Conservation (phyloP, 2,888 invertebrate species). For the Orthosia incerta region DNA sequence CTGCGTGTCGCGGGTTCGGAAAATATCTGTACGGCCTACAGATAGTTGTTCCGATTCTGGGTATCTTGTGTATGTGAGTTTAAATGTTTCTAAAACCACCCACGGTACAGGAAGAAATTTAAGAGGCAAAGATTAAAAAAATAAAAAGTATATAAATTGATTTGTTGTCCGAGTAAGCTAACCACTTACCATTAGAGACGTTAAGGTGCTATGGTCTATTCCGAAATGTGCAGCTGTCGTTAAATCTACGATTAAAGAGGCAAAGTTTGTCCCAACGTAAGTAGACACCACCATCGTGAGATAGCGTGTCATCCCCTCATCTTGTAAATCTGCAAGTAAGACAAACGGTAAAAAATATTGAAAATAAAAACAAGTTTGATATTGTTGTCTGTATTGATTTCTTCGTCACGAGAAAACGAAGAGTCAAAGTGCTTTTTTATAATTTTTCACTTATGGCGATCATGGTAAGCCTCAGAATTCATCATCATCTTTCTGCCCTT, state of each 20-base stretch:
- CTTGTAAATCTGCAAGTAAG: conserved; percentile 67
- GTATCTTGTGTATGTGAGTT: too few relatives aligned
- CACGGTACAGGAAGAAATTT: too few relatives aligned
- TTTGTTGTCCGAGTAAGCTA: too few relatives aligned
- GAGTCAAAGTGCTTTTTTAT: not conserved
- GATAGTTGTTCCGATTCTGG: too few relatives aligned
- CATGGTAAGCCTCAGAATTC: not conserved
- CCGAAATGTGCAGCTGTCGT: conserved; percentile 78
- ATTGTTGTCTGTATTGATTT: too few relatives aligned
- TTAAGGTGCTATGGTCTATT: conserved; percentile 73
- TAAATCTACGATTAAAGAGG: conserved; percentile 76
- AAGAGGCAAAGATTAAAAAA: too few relatives aligned
- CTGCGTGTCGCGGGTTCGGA: too few relatives aligned
- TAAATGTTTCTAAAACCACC: too few relatives aligned
- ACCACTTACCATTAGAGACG: conserved; percentile 71
- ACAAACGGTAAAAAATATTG: not conserved
- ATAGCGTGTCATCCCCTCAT: conserved; percentile 56
- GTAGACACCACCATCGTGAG: conserved; percentile 68
- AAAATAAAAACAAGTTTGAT: too few relatives aligned
- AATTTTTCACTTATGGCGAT: not conserved
- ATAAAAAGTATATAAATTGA: too few relatives aligned
- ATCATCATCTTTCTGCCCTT: too few relatives aligned
- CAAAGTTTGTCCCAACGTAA: conserved; percentile 71
- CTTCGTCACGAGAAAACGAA: not conserved
- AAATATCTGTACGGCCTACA: too few relatives aligned